Percentiles rank a stretch among this genome's conserved stretches.
Conservation (phyloP, 2,113 vertebrate species). For the Crotalus helleri region DNA sequence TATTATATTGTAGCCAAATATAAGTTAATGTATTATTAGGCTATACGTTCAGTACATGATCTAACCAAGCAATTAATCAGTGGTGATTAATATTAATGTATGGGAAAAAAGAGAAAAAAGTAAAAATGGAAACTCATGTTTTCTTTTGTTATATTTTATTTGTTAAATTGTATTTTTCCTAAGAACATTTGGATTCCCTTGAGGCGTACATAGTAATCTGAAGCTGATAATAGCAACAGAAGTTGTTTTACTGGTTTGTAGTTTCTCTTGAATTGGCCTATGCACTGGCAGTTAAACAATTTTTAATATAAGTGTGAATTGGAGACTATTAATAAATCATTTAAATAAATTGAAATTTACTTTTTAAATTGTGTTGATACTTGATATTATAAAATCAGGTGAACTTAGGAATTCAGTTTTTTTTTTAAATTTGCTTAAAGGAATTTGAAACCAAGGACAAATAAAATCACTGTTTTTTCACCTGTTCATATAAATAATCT, state of each 20-base stretch:
- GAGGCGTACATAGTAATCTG: constrained; percentile 13
- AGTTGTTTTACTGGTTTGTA: constrained; percentile 45
- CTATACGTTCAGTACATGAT: constrained; percentile 63
- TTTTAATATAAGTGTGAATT: constrained; percentile 61
- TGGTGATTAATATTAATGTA: constrained; percentile 27
- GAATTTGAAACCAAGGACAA: background rate
- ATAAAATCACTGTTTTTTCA: background rate
- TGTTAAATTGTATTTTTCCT: constrained; percentile 9
- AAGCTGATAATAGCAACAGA: constrained; percentile 28
- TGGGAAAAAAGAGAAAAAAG: constrained; percentile 1
- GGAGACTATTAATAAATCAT: constrained; percentile 59
- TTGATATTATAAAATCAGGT: background rate
- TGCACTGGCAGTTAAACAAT: constrained; percentile 60
- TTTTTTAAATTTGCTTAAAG: background rate
- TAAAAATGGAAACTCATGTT: constrained; percentile 29
- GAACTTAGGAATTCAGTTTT: background rate
- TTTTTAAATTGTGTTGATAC: constrained; percentile 16
- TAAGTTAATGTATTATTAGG: constrained; percentile 44
- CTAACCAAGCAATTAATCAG: constrained; percentile 72
- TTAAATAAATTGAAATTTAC: constrained; percentile 26
- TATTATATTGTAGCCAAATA: constrained; percentile 51
- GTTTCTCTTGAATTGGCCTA: constrained; percentile 60
- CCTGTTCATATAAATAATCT: background rate
- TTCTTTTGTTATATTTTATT: constrained; percentile 29
- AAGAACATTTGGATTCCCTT: constrained; percentile 38